phyloP scores from a whole-genome alignment of 2,113 vertebrate species.

The Hippocampus comes region DNA sequence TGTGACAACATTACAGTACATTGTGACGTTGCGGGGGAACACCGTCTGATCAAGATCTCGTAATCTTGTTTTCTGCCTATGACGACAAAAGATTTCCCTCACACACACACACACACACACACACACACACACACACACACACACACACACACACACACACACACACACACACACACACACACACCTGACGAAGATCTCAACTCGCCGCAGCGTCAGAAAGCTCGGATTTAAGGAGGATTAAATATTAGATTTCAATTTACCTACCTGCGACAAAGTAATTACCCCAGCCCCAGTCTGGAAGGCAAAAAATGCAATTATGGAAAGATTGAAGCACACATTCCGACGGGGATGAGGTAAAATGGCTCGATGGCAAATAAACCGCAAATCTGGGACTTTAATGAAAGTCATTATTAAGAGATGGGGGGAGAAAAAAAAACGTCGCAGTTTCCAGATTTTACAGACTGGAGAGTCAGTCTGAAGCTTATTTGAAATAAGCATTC shows the following conservation, averaged over 20 bases:
- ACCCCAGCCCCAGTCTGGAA: constrained; percentile 18
- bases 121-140: constrained; percentile 7
- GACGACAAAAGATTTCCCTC: constrained; percentile 33
- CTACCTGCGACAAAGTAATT: constrained; percentile 59
- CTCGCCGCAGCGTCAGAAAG: constrained; percentile 37
- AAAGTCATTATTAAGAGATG: constrained; percentile 43
- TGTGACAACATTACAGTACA: constrained; percentile 39
- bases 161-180: constrained; percentile 38
- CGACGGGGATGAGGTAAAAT: constrained; percentile 25
- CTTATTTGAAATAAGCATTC: constrained; percentile 9
- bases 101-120: constrained; percentile 11
- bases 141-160: constrained; percentile 43
- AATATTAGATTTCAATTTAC: constrained; percentile 63
- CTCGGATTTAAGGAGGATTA: constrained; percentile 61
- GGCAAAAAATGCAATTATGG: constrained; percentile 47
- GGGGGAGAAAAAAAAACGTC: background rate
- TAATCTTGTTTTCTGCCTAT: constrained; percentile 63
- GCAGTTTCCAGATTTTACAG: constrained; percentile 25
- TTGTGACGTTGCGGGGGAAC: constrained; percentile 25
- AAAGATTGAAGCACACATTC: constrained; percentile 39
- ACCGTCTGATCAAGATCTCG: constrained; percentile 46
- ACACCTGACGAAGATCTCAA: constrained; percentile 58
- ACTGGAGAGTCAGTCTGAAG: constrained; percentile 16
- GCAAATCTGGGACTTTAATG: constrained; percentile 30
- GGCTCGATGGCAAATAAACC: constrained; percentile 39